These are phyloP conservation scores for Muntiacus muntjak DNA, from an alignment of 2,113 vertebrate species.

Conservation along the genomic window DNA sequence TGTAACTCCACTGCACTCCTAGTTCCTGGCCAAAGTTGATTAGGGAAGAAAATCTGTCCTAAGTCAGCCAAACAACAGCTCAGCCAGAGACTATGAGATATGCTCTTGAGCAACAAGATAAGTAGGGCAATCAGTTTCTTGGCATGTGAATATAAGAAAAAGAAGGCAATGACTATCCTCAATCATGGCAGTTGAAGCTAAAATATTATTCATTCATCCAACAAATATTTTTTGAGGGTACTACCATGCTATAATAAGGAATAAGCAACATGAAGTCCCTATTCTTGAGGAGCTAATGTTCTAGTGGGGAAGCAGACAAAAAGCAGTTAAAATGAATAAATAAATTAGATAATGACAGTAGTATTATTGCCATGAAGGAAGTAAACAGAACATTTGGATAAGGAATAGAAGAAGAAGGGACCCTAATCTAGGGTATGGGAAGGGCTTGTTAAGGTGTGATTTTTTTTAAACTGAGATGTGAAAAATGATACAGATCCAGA, in stretches of 20 bases:
- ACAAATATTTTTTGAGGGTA: background rate
- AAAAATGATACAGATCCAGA: background rate
- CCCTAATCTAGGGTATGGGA: background rate
- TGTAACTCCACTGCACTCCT: background rate
- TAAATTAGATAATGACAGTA: background rate
- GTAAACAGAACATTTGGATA: background rate
- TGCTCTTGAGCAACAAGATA: background rate
- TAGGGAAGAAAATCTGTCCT: background rate
- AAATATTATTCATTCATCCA: background rate
- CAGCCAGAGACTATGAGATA: background rate
- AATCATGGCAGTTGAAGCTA: background rate
- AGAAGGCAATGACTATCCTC: background rate
- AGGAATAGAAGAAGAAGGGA: background rate
- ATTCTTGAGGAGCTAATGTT: background rate
- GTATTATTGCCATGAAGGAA: background rate
- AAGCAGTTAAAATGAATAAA: background rate
- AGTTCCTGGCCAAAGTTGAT: background rate
- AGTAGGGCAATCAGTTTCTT: background rate
- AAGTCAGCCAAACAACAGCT: background rate
- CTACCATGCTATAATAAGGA: background rate
- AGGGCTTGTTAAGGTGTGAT: background rate
- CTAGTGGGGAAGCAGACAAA: background rate
- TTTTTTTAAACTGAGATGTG: background rate
- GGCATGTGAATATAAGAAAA: background rate
- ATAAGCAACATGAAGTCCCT: background rate